Conservation (phyloP, 1,140 invertebrate genomes). For the Phymorhynchus buccinoides region DNA sequence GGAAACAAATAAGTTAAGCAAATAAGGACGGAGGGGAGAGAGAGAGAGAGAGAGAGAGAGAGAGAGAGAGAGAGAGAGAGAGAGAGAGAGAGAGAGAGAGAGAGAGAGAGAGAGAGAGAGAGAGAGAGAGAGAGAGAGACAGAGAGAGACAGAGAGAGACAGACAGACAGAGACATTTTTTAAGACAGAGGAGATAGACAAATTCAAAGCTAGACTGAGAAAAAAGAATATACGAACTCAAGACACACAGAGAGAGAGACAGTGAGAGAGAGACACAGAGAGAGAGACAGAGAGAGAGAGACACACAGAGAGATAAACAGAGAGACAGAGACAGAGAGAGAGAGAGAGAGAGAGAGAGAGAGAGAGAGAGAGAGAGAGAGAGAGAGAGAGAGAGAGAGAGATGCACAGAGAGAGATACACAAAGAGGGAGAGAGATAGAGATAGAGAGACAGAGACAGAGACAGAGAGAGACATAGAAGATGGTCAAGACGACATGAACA, state of each 20-base stretch:
- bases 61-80: no score
- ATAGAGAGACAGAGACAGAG: slow-evolving; percentile 4
- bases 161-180: neutral
- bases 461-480: neutral
- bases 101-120: slow-evolving; percentile 13
- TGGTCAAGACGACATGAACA: no score
- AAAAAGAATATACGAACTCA: neutral
- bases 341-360: no score
- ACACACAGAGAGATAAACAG: no score
- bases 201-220: neutral
- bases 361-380: no score
- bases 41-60: no score
- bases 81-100: no score
- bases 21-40: no score
- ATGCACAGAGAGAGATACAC: neutral
- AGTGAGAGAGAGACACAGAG: neutral
- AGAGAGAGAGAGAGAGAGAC: slow-evolving; percentile 13
- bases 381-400: neutral
- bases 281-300: no score
- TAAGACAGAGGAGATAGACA: no score
- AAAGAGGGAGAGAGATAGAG: slow-evolving; percentile 9
- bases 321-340: no score
- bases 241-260: neutral
- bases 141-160: neutral
- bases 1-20: no score